phyloP scores from a whole-genome alignment of 2,113 vertebrate genomes.

The Syngnathoides biaculeatus region DNA sequence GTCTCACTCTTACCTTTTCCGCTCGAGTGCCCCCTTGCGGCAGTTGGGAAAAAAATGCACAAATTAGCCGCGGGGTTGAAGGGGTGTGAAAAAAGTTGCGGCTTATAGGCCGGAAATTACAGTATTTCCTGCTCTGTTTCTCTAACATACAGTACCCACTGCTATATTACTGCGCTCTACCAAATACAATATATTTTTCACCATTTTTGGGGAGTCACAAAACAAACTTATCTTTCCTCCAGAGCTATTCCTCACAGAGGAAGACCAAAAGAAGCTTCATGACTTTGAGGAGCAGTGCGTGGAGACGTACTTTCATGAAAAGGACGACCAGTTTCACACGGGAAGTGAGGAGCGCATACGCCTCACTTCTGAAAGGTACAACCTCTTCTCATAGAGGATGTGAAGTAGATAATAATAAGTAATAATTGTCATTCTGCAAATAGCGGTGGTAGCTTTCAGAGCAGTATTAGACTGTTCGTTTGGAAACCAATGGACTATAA shows the following conservation, averaged over 20 bases:
- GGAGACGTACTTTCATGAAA: constrained; percentile 98
- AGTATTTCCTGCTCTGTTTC: too few relatives aligned
- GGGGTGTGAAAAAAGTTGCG: too few relatives aligned
- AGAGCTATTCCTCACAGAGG: constrained; percentile 96
- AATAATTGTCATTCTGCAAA: neutral
- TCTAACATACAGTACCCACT: too few relatives aligned
- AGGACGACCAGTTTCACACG: constrained; percentile 94
- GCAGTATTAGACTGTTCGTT: neutral
- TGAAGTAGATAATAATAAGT: neutral
- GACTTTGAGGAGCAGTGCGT: constrained; percentile 98
- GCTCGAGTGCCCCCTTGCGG: too few relatives aligned
- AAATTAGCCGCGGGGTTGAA: too few relatives aligned
- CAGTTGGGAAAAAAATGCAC: too few relatives aligned
- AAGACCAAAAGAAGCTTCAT: constrained; percentile 99
- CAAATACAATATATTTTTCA: too few relatives aligned
- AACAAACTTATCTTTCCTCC: neutral
- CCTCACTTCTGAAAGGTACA: constrained; percentile 92
- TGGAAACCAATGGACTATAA: neutral
- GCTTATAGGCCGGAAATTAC: too few relatives aligned
- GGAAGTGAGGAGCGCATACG: constrained; percentile 96
- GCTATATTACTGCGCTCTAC: neutral
- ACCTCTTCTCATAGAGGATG: neutral
- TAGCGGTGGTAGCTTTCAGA: neutral
- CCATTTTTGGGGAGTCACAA: neutral
- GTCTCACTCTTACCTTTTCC: too few relatives aligned